phyloP scores from a whole-genome alignment of 2,888 invertebrate species.

The Tipula helvola region DNA sequence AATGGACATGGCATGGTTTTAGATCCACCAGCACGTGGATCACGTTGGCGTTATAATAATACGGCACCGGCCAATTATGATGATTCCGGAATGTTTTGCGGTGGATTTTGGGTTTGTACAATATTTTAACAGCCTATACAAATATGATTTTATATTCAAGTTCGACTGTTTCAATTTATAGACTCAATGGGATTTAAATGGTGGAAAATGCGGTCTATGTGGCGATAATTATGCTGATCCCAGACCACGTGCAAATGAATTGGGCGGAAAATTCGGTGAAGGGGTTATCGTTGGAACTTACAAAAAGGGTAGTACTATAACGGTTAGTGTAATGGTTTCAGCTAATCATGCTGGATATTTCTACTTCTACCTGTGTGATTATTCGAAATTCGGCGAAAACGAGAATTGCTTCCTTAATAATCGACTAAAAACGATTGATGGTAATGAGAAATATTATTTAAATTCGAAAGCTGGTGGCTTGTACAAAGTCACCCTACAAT shows the following conservation, averaged over 20 bases:
- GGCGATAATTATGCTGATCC: conserved; percentile 38
- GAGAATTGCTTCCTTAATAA: conserved; percentile 40
- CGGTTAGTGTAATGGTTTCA: conserved; percentile 31
- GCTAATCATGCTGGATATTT: conserved; percentile 40
- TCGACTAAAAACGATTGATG: conserved; percentile 27
- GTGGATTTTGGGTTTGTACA: conserved; percentile 34
- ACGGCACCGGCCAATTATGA: conserved; percentile 39
- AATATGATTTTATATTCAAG: neutral
- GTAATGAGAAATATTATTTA: conserved; percentile 21
- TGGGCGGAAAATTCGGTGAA: conserved; percentile 38
- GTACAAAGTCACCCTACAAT: conserved; percentile 24
- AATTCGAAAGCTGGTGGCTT: conserved; percentile 19
- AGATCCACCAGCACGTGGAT: conserved; percentile 40
- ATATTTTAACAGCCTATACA: neutral
- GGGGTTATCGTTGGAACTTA: conserved; percentile 38
- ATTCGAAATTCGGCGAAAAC: conserved; percentile 35
- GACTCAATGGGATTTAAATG: conserved; percentile 34
- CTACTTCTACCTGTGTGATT: conserved; percentile 37
- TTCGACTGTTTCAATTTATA: neutral
- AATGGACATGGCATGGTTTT: conserved; percentile 42
- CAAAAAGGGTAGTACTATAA: conserved; percentile 23
- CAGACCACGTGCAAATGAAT: conserved; percentile 40
- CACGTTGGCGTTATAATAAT: conserved; percentile 40
- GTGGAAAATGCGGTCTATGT: conserved; percentile 42
- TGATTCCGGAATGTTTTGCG: conserved; percentile 42